Conservation (phyloP, 1,140 invertebrate species). For the Drosophila prosaltans region DNA sequence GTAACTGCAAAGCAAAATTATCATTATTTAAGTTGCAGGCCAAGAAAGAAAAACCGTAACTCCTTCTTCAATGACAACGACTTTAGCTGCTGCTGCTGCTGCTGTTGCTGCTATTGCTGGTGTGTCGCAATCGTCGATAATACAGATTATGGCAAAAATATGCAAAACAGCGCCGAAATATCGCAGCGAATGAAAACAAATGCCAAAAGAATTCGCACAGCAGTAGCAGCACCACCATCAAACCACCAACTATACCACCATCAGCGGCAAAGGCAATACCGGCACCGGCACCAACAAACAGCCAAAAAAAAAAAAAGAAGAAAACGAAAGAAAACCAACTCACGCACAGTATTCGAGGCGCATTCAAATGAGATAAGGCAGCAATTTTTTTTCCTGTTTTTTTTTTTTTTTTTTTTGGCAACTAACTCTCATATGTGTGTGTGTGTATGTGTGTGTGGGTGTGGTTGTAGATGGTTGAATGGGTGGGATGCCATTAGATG, state of each 20-base stretch:
- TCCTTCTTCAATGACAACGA: too few species aligned
- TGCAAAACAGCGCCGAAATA: conserved; percentile 55
- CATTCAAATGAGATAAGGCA: conserved; percentile 64
- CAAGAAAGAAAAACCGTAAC: too few species aligned
- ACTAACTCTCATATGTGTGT: conserved; percentile 24
- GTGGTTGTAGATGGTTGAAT: not conserved
- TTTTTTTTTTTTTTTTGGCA: conserved; percentile 3
- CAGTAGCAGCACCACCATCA: not conserved
- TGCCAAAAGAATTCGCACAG: conserved; percentile 45
- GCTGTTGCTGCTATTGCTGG: conserved; percentile 29
- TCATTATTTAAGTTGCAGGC: too few species aligned
- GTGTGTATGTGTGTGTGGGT: conserved; percentile 29
- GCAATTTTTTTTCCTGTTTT: conserved; percentile 23
- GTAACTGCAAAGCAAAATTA: too few species aligned
- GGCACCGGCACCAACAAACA: not conserved
- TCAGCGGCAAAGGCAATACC: not conserved
- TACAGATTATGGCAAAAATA: conserved; percentile 63
- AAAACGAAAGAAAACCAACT: conserved; percentile 39
- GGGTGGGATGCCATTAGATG: conserved; percentile 42
- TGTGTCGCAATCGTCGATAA: conserved; percentile 51
- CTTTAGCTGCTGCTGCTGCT: not conserved
- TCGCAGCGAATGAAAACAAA: conserved; percentile 57
- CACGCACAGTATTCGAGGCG: conserved; percentile 54
- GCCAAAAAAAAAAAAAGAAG: conserved; percentile 6
- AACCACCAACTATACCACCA: not conserved